Conservation (phyloP, 2,797 vertebrate genomes). For the Taeniopygia guttata region DNA sequence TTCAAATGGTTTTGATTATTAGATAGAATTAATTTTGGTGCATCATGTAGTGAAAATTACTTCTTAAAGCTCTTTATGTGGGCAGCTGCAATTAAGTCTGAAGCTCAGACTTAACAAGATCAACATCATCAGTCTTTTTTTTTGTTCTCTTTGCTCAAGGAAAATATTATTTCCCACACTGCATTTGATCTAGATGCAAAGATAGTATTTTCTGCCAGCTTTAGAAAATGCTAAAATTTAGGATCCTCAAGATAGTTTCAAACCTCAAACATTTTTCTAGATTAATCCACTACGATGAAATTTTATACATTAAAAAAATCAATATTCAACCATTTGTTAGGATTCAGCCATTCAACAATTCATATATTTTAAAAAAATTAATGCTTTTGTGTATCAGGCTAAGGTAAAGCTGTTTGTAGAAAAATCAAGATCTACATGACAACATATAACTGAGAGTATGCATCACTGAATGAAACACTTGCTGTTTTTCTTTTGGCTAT, state of each 20-base stretch:
- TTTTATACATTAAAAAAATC: background rate
- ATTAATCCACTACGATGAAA: background rate
- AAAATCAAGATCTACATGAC: background rate
- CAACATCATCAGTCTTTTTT: background rate
- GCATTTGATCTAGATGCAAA: background rate
- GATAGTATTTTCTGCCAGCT: background rate
- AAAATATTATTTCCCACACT: background rate
- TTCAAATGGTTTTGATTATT: background rate
- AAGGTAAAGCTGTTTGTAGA: background rate
- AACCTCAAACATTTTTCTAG: background rate
- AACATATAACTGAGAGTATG: accelerated
- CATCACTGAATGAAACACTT: background rate
- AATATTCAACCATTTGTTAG: background rate
- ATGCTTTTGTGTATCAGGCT: background rate
- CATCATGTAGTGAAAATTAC: background rate
- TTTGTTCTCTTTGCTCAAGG: background rate
- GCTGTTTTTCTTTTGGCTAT: background rate
- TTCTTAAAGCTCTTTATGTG: background rate
- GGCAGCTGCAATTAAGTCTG: background rate
- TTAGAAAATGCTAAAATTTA: background rate
- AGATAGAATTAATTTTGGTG: background rate
- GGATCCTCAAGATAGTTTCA: background rate
- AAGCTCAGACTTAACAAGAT: background rate
- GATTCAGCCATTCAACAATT: background rate
- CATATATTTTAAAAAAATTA: background rate